phyloP scores from a whole-genome alignment of 2,888 invertebrate genomes.

The Agelastica alni region DNA sequence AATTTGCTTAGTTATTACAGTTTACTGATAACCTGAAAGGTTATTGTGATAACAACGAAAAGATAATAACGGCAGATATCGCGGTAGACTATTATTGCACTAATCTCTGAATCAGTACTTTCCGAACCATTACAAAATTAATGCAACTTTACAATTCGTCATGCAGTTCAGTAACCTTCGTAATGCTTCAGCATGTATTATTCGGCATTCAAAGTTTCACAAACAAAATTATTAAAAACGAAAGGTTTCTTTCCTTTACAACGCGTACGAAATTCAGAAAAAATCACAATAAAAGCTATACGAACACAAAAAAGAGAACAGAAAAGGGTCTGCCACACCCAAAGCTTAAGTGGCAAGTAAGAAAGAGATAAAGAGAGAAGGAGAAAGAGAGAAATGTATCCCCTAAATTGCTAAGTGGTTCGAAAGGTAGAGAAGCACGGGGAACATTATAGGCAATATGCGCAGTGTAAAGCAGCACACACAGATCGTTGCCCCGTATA shows the following conservation, averaged over 20 bases:
- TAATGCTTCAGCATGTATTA: background rate
- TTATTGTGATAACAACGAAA: no score
- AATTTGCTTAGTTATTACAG: no score
- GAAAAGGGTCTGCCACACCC: constrained; percentile 19
- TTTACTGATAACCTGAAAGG: no score
- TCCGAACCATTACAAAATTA: no score
- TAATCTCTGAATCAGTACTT: no score
- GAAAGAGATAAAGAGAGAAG: constrained; percentile 3
- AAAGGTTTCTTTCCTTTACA: constrained; percentile 9
- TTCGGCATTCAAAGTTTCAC: background rate
- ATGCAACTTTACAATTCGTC: no score
- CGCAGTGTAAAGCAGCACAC: constrained; percentile 22
- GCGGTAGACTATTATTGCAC: no score
- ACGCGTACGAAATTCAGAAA: constrained; percentile 7
- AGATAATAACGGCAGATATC: no score
- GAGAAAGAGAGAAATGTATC: constrained; percentile 21
- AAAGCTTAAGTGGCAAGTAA: constrained; percentile 3
- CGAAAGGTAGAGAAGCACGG: constrained; percentile 15
- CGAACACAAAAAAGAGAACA: constrained; percentile 11
- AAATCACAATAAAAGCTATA: background rate
- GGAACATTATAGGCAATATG: constrained; percentile 11
- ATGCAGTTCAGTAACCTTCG: background rate
- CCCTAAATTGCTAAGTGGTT: constrained; percentile 29
- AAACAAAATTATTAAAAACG: constrained; percentile 5
- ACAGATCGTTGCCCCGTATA: constrained; percentile 17